Evolutionary conservation across 1,140 invertebrate species (phyloP).

Genomic region (Chrysopa pallens): DNA sequence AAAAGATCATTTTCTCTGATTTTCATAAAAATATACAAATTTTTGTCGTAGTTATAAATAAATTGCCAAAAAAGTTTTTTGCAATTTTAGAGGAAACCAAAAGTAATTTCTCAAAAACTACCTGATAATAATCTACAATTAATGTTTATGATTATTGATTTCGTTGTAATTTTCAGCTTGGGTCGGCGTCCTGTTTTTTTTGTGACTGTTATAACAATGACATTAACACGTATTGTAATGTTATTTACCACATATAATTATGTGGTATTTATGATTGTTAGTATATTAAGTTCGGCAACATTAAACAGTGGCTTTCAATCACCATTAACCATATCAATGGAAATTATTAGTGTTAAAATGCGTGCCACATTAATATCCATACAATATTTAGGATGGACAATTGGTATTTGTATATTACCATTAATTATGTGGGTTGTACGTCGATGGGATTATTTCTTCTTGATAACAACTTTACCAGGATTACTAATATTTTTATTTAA

Average conservation of each 20-base stretch:
- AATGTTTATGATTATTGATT: too few species aligned
- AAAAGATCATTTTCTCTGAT: too few species aligned
- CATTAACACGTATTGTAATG: conserved; percentile 22
- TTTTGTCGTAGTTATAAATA: too few species aligned
- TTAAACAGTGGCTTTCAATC: conserved; percentile 27
- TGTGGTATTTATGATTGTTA: conserved; percentile 16
- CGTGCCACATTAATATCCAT: conserved; percentile 24
- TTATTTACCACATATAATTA: conserved; percentile 23
- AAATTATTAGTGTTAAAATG: conserved; percentile 20
- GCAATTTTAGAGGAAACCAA: too few species aligned
- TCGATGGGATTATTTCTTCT: conserved; percentile 30
- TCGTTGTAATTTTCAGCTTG: conserved; percentile 15
- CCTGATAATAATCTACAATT: too few species aligned
- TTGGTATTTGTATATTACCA: conserved; percentile 31
- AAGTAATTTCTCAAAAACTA: too few species aligned
- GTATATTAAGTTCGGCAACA: too few species aligned
- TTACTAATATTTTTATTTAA: conserved; percentile 10
- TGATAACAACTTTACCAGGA: conserved; percentile 12
- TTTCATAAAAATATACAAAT: too few species aligned
- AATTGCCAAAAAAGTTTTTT: too few species aligned
- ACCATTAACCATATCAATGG: conserved; percentile 28
- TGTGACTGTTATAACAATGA: conserved; percentile 21
- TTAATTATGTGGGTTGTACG: conserved; percentile 33
- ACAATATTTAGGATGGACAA: conserved; percentile 27
- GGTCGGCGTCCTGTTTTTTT: conserved; percentile 29